Percentiles rank a stretch among this genome's conserved stretches.
Evolutionary conservation across 2,888 invertebrate genomes (phyloP).

Genomic region (Cetonia aurata): DNA sequence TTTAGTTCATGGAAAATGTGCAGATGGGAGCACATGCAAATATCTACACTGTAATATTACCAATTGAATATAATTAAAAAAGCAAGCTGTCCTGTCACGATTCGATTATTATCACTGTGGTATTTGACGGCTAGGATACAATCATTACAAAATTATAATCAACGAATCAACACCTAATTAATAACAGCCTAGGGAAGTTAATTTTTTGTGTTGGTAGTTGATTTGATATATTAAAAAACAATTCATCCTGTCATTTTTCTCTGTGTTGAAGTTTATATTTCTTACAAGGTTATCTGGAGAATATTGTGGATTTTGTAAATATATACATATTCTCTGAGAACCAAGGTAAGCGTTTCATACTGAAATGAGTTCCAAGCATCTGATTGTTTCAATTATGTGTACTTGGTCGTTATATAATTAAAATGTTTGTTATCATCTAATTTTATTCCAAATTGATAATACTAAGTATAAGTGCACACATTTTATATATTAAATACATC

Average conservation of each 20-base stretch:
- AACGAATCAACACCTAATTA: too few relatives aligned
- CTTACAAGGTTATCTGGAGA: slow-evolving; percentile 38
- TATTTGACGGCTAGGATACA: too few relatives aligned
- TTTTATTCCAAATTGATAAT: background rate
- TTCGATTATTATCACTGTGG: too few relatives aligned
- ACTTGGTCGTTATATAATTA: slow-evolving; percentile 26
- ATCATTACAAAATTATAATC: too few relatives aligned
- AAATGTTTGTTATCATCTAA: slow-evolving; percentile 28
- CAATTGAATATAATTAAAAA: too few relatives aligned
- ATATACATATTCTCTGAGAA: slow-evolving; percentile 36
- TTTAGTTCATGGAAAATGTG: too few relatives aligned
- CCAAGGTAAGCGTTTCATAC: slow-evolving; percentile 40
- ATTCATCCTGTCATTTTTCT: background rate
- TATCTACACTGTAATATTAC: too few relatives aligned
- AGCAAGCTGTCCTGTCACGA: too few relatives aligned
- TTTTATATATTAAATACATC: background rate
- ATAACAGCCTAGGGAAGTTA: slow-evolving; percentile 11
- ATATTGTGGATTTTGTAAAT: slow-evolving; percentile 39
- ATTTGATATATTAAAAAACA: background rate
- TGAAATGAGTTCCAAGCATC: background rate
- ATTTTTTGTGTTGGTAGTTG: slow-evolving; percentile 9
- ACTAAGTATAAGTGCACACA: too few relatives aligned
- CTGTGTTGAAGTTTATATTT: slow-evolving; percentile 28
- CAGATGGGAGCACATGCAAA: too few relatives aligned
- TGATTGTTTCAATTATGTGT: slow-evolving; percentile 17